phyloP scores from a whole-genome alignment of 64 coral and sea anemone genomes.

The Porites lutea region DNA sequence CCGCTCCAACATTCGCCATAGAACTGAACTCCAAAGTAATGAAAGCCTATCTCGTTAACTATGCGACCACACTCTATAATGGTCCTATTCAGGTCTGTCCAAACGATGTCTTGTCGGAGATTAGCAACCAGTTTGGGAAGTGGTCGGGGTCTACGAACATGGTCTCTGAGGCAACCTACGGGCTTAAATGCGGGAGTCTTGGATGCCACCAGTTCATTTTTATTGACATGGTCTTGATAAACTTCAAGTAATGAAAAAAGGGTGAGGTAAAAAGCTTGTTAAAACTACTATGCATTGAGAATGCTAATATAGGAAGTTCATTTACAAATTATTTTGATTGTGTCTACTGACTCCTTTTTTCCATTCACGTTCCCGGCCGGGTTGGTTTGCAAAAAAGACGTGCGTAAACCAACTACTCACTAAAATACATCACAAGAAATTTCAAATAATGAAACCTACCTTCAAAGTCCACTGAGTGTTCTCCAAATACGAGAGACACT shows the following conservation, averaged over 20 bases:
- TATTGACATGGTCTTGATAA: not conserved
- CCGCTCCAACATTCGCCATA: slow-evolving; percentile 72
- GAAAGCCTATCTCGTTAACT: not conserved
- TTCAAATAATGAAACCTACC: no score
- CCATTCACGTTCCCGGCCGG: no score
- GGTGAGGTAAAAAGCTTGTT: not conserved
- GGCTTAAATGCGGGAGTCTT: not conserved
- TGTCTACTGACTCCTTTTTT: no score
- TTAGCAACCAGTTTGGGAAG: slow-evolving; percentile 41
- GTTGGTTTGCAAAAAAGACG: no score
- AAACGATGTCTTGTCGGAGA: slow-evolving; percentile 16
- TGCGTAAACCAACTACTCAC: no score
- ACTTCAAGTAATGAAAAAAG: not conserved
- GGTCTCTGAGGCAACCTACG: slow-evolving; percentile 47
- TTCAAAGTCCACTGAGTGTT: no score
- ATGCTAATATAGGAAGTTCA: no score
- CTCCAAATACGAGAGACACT: no score
- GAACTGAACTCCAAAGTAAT: slow-evolving; percentile 58
- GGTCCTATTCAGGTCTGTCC: slow-evolving; percentile 42
- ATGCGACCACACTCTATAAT: slow-evolving; percentile 14
- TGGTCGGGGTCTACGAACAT: not conserved
- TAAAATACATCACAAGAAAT: no score
- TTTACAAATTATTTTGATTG: no score
- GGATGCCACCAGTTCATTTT: not conserved
- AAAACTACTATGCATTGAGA: no score